A percentile compares a stretch with the other conserved stretches of the same genome.
phyloP scores from a whole-genome alignment of 2,797 vertebrate genomes.

The Astyanax mexicanus region DNA sequence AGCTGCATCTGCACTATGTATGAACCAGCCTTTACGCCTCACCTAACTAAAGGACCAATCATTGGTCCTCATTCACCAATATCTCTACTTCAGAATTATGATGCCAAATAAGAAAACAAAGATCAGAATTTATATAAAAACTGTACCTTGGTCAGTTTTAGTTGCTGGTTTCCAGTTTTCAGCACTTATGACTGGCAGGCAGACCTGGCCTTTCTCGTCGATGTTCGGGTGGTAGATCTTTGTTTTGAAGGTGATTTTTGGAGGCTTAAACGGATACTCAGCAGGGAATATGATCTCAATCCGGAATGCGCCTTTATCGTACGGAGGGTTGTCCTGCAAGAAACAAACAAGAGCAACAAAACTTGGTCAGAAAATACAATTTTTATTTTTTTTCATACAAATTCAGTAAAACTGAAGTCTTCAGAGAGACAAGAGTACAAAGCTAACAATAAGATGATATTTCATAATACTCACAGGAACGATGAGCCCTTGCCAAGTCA shows the following conservation, averaged over 20 bases:
- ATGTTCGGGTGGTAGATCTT: slow-evolving; percentile 99
- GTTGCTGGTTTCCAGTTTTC: slow-evolving; percentile 99
- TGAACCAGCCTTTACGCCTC: too few relatives aligned
- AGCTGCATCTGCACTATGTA: too few relatives aligned
- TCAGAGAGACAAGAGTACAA: neutral
- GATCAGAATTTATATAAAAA: neutral
- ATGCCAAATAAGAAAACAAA: too few relatives aligned
- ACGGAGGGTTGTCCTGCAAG: slow-evolving; percentile 89
- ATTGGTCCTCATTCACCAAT: too few relatives aligned
- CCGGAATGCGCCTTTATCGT: slow-evolving; percentile 97
- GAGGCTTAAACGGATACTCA: slow-evolving; percentile 98
- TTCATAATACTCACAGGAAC: slow-evolving; percentile 89
- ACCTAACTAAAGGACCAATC: neutral
- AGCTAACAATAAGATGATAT: neutral
- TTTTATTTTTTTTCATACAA: too few relatives aligned
- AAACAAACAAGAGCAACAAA: slow-evolving; percentile 12
- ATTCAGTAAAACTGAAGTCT: neutral
- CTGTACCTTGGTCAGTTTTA: slow-evolving; percentile 91
- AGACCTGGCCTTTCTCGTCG: slow-evolving; percentile 98
- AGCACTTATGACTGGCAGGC: slow-evolving; percentile 95
- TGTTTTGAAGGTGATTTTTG: slow-evolving; percentile 98
- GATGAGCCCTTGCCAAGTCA: slow-evolving; percentile 97
- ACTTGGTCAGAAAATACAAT: too few relatives aligned
- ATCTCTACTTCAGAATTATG: too few relatives aligned
- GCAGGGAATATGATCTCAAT: slow-evolving; percentile 96